Conservation (phyloP, 1,140 invertebrate species). For the Homalodisca vitripennis region DNA sequence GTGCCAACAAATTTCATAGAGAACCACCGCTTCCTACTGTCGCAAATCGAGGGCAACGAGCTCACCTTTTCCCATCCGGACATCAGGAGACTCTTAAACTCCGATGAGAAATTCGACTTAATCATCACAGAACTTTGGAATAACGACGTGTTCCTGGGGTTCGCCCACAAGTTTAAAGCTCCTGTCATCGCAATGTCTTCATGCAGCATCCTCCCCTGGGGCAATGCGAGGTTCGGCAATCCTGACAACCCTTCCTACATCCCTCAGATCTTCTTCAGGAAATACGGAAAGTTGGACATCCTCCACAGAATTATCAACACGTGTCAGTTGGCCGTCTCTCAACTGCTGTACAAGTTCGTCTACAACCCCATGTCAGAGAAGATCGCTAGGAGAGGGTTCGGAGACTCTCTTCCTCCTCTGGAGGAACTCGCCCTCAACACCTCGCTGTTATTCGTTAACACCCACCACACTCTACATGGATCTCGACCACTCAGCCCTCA, state of each 20-base stretch:
- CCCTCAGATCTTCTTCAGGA: conserved; percentile 30
- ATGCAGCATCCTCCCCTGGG: conserved; percentile 59
- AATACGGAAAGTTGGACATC: conserved; percentile 35
- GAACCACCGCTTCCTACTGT: background rate
- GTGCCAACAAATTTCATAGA: background rate
- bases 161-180: conserved; percentile 43
- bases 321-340: background rate
- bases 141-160: conserved; percentile 37
- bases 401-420: conserved; percentile 47
- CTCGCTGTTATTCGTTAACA: conserved; percentile 63
- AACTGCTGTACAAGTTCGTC: conserved; percentile 21
- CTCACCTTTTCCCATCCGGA: background rate
- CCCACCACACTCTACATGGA: conserved; percentile 59
- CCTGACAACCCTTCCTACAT: conserved; percentile 38
- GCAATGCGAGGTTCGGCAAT: conserved; percentile 48
- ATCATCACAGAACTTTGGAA: conserved; percentile 39
- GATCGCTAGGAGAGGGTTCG: conserved; percentile 36
- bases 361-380: conserved; percentile 26
- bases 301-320: conserved; percentile 35
- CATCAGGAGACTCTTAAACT: conserved; percentile 28
- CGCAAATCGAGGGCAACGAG: conserved; percentile 1
- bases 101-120: conserved; percentile 35
- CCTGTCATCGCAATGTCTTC: conserved; percentile 60
- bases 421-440: conserved; percentile 56
- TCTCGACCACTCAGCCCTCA: conserved; percentile 58